A percentile compares a stretch with the other conserved stretches of the same genome.
Conservation (phyloP, 2,797 vertebrate species). For the Oophaga sylvatica region DNA sequence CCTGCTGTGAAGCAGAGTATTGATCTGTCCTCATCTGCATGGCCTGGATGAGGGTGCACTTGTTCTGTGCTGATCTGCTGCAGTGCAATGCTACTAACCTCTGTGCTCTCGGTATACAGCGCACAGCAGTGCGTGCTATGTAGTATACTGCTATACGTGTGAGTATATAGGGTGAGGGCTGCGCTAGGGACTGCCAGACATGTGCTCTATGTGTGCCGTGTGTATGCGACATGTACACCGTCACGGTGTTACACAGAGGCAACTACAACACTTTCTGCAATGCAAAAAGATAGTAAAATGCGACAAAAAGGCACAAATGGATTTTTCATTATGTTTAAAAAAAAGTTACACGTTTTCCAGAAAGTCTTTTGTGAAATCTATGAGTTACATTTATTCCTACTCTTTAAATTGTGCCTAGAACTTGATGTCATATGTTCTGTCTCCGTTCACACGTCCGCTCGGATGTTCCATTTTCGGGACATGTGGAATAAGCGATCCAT, state of each 20-base stretch:
- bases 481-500: too few relatives aligned
- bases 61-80: constrained; percentile 36
- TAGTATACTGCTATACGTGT: not conserved
- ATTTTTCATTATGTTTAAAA: not conserved
- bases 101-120: not conserved
- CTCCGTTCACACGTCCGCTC: too few relatives aligned
- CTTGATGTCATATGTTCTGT: too few relatives aligned
- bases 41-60: not conserved
- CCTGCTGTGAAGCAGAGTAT: not conserved
- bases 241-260: not conserved
- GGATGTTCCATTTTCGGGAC: too few relatives aligned
- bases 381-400: not conserved
- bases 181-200: not conserved
- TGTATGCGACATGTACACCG: not conserved
- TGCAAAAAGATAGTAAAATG: not conserved
- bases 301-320: not conserved
- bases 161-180: not conserved
- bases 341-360: not conserved
- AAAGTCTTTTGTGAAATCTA: not conserved
- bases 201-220: not conserved
- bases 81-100: constrained; percentile 18
- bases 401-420: not conserved
- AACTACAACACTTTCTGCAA: not conserved
- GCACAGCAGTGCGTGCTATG: not conserved
- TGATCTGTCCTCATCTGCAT: not conserved